Evolutionary conservation across 1,140 invertebrate species (phyloP), one percentile per base, ranked within the genome.

Genomic region (Pentalonia nigronervosa): DNA sequence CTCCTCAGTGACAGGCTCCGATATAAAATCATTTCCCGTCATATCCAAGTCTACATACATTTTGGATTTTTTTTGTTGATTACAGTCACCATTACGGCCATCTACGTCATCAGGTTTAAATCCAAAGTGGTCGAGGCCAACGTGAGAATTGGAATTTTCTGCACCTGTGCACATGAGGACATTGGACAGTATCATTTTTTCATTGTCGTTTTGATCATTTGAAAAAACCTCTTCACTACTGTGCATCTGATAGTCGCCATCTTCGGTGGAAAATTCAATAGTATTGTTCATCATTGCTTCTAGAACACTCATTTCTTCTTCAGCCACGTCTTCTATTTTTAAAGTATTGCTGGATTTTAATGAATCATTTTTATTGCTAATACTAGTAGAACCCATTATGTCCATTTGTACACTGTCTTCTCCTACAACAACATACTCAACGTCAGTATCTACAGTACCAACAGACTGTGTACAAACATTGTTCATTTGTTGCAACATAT

Each of bases 251-350:
- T 93, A 93, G 36, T 93, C 91, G 21, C 81, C 91, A 56, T 93
- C 91, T 83, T 83, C 91, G 20, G 91, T 17, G 23, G 91, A 93
- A 86, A 93, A 93, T 86, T 93, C 91, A 84, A 93, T 93, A 84
- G 91, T 93, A 48, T 93, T 84, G 8, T 93, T 93, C 91, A 93
- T 93, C 91, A 93, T 93, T 53, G 48, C 91, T 84, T 93, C 91
- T 41, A 93, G n/a, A 36, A 93, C 91, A 53, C 91, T 93, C 91
- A 93, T 93, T 7, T 93, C 91, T 14, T 93, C 91, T 53, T 86
- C 91, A 1, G 91, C 91, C 17, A 93, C 91, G n/a, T 84, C 81
- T 8, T 93, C 81, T 7, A 93, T 86, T 84, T 93, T 93, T 21
- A 93, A 1, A 84, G 36, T 30, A 36, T 25, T n/a, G 9, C 11